Conservation (phyloP, 2,888 invertebrate species). For the Heteromyza rotundicornis region DNA sequence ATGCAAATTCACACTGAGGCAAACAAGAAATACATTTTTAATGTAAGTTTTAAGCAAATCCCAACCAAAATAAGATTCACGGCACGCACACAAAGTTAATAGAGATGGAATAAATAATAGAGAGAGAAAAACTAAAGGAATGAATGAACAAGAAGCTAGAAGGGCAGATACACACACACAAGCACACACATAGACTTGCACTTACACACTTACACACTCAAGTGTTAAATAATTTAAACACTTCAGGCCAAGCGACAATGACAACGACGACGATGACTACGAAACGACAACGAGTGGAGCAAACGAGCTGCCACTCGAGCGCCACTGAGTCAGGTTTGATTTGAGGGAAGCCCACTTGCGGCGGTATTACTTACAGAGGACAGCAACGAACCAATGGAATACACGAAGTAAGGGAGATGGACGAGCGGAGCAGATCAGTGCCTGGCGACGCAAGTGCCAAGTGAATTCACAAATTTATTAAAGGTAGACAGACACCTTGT, state of each 20-base stretch:
- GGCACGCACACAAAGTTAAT: background rate
- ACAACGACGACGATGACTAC: background rate
- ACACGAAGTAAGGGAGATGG: background rate
- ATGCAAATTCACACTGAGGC: too few relatives aligned
- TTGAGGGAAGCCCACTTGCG: too few relatives aligned
- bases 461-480: background rate
- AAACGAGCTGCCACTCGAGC: too few relatives aligned
- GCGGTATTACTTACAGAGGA: background rate
- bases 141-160: background rate
- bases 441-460: too few relatives aligned
- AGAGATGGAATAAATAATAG: background rate
- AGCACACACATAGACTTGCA: background rate
- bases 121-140: background rate
- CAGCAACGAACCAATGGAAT: background rate
- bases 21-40: too few relatives aligned
- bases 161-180: background rate
- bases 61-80: background rate
- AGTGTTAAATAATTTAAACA: conserved; percentile 7
- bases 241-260: background rate
- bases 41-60: too few relatives aligned
- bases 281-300: background rate
- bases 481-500: background rate
- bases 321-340: too few relatives aligned
- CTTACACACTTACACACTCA: background rate
- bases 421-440: too few relatives aligned